Evolutionary conservation across 2,797 vertebrate genomes (phyloP), one percentile per base, ranked within the genome.

Genomic region (Danio jaintianensis): DNA sequence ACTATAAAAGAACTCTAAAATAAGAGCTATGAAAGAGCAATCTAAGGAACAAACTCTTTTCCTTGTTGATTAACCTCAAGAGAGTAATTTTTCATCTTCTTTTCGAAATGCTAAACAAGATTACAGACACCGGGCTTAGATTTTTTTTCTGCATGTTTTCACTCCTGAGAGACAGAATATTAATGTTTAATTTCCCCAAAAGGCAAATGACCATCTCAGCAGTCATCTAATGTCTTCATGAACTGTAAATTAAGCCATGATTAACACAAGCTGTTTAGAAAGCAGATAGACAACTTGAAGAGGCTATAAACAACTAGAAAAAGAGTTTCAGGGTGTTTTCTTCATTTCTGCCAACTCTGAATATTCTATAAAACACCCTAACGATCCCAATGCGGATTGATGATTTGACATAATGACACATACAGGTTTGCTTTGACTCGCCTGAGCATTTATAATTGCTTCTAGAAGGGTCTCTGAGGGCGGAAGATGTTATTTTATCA

Each of bases 191-290:
- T 71, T 76, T 63, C 6, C 66, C 55, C 9, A 5, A 66, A 75
- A 76, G 38, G 15, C 50, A 69, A 59, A 52, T 77, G 72, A 78
- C 48, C 68, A 63, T 15, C 13, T 40, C 29, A 58, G 72, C 62
- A 71, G 47, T 45, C 42, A 75, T 71, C 66, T 67, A 71, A 52
- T 43, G 62, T 71, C 75, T 82, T 45, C 70, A 53, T 79, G 62
- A 36, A 67, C 40, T 76, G 40, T 48, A 64, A 78, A 80, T 78
- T 85, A 80, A 82, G 45, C 48, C 22, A 53, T 68, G 62, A 82
- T 82, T 82, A 83, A 81, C 73, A 66, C 68, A 20, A 45, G 61
- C 71, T 83, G 56, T 59, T 84, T 62, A 40, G 11, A 50, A 53
- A 53, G 53, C 66, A 18, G 12, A 55, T 13, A 73, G 62, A 68